Conservation (phyloP, 1,140 invertebrate species). For the Diachasma alloeum region DNA sequence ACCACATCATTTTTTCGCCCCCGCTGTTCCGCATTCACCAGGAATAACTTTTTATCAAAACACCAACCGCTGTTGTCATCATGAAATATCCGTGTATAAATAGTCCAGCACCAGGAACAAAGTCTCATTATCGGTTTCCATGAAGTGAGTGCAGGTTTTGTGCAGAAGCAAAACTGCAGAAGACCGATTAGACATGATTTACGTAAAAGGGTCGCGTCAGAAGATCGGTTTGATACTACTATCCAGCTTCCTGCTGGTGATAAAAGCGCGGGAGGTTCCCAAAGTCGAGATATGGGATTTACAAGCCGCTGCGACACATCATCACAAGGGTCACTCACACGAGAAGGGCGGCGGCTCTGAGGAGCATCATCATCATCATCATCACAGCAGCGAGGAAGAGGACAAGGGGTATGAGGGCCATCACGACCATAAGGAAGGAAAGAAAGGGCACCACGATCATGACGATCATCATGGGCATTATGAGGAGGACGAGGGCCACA, state of each 20-base stretch:
- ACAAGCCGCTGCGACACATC: background rate
- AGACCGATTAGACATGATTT: background rate
- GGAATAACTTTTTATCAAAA: background rate
- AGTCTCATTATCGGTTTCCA: background rate
- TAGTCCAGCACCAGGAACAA: background rate
- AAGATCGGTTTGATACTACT: background rate
- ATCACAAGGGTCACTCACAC: constrained; percentile 32
- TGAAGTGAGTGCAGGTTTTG: background rate
- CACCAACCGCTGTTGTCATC: background rate
- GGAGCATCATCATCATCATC: constrained; percentile 47
- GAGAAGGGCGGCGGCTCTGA: constrained; percentile 50
- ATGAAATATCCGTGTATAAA: background rate
- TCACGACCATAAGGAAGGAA: constrained; percentile 16
- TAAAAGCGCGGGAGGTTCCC: background rate
- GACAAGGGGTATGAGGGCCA: constrained; percentile 54
- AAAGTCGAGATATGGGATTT: background rate
- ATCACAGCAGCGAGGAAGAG: constrained; percentile 48
- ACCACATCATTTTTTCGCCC: background rate
- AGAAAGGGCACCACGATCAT: constrained; percentile 34
- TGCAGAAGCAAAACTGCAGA: background rate
- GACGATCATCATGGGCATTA: constrained; percentile 60
- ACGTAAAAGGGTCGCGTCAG: background rate
- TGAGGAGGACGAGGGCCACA: constrained; percentile 67
- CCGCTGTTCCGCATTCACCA: background rate
- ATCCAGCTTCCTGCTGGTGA: background rate